phyloP scores from a whole-genome alignment of 2,113 vertebrate genomes.

The Neofelis nebulosa region DNA sequence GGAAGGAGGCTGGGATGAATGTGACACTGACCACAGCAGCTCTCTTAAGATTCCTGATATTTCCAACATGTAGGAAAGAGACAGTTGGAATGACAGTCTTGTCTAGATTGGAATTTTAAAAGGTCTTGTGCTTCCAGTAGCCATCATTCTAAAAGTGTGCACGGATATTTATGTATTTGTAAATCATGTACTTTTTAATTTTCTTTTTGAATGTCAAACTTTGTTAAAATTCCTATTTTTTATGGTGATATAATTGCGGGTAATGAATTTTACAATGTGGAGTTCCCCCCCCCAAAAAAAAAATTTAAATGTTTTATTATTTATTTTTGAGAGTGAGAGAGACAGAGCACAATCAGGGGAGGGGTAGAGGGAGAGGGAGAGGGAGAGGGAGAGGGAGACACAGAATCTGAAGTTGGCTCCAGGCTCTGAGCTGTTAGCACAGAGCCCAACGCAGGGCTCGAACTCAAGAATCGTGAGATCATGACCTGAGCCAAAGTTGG shows the following conservation, averaged over 20 bases:
- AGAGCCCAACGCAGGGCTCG: too few relatives aligned
- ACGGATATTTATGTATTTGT: constrained; percentile 63
- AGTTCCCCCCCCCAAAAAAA: constrained; percentile 23
- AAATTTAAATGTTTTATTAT: too few relatives aligned
- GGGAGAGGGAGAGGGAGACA: background rate
- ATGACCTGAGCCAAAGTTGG: background rate
- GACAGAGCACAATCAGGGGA: background rate
- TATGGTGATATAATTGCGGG: constrained; percentile 24
- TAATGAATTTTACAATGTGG: constrained; percentile 45
- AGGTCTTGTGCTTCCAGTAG: constrained; percentile 20
- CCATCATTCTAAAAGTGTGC: constrained; percentile 38
- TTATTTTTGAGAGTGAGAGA: too few relatives aligned
- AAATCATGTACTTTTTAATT: constrained; percentile 25
- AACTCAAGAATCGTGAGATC: too few relatives aligned
- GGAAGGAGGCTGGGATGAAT: constrained; percentile 29
- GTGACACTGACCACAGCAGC: background rate
- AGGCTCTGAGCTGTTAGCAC: too few relatives aligned
- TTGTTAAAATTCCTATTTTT: constrained; percentile 52
- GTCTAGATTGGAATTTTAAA: background rate
- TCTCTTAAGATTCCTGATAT: background rate
- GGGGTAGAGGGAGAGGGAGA: background rate
- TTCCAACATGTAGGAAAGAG: constrained; percentile 1
- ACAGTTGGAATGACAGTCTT: background rate
- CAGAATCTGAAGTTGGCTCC: background rate
- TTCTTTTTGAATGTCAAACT: constrained; percentile 43